Evolutionary conservation across 2,888 invertebrate genomes (phyloP), one percentile per base, ranked within the genome.

Genomic region (Andrena dorsata): DNA sequence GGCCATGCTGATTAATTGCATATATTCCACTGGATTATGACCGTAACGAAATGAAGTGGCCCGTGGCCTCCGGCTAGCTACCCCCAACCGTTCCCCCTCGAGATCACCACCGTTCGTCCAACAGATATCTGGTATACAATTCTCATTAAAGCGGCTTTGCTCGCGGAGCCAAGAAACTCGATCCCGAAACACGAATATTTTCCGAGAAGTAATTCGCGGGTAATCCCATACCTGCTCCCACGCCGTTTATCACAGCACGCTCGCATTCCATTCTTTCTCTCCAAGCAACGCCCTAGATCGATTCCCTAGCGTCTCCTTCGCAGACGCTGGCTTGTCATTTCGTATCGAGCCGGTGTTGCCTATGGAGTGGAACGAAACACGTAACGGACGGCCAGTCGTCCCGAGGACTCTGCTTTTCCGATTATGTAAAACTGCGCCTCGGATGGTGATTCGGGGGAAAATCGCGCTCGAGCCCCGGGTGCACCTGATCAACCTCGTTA

Each of bases 251-350:
- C 56, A 26, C 23, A 26, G 56, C 56, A 26, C 4, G 56, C 56
- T 56, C 26, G 56, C 20, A 20, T 10, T 56, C 23, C 26, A 8
- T 26, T 35, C 26, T 23, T 23, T 51, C 64, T 16, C 16, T 56
- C 10, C 26, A 60, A 60, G 58, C 28, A 60, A 60, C 58, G 56
- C 26, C 56, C 56, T 56, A 56, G 56, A 56, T 56, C 56, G 56
- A 56, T 56, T 56, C 56, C 26, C 56, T 26, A 20, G 56, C 26
- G 26, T 56, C 56, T 56, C 26, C 56, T 56, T 56, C 56, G 56
- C 56, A 56, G 56, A 56, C 26, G 56, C 56, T 56, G 20, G 53
- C 7, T 23, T 53, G 53, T 53, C 53, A 23, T 56, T 23, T 56
- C 56, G 56, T 56, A 56, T 56, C 56, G 56, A 56, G 56, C 56